Base-by-base conservation (phyloP, 1,140 invertebrate genomes). In the Brachionus rubens region DNA sequence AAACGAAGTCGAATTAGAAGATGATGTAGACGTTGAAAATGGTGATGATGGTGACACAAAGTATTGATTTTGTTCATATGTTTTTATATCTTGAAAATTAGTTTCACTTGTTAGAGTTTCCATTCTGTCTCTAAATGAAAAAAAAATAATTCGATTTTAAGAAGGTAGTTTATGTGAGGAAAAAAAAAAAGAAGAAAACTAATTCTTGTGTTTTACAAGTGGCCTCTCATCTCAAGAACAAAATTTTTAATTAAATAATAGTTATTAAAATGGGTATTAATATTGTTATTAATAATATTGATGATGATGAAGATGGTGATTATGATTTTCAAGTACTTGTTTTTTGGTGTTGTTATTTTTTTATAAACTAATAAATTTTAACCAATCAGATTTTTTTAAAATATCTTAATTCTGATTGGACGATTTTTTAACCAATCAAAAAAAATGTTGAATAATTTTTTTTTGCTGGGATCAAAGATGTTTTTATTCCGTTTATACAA, bases 191-290 rank as follows among this genome's bases (percentile, higher is more conserved):
- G 33, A 54, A 54, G 33, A 54, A 43, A 43, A 12, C 10, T 43
- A 5, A 12, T 12, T 43, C 10, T 43, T 43, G 5, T 43, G 33
- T 14, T 54, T 54, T 28, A 54, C 52, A 54, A 54, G 52, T 54
- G 52, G 52, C n/a, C n/a, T n/a, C n/a, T n/a, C n/a, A 54, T 54
- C 26, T 54, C 52, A 54, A 54, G 52, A 28, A 28, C 33, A 28
- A 14, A 54, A 54, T 28, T 28, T 54, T 24, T 28, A 54, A 54
- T 54, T 54, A 54, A 54, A 28, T 54, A 54, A 54, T 28, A 54
- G 52, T 54, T 54, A 54, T 54, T 54, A 54, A 54, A 54, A 54
- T n/a, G n/a, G 52, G 52, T 54, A 54, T 54, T 54, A 54, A 28
- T 54, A n/a, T n/a, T n/a, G n/a, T 54, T 54, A 54, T 54, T 54